Evolutionary conservation across 2,113 vertebrate genomes (phyloP).

Genomic region (Crocuta crocuta): DNA sequence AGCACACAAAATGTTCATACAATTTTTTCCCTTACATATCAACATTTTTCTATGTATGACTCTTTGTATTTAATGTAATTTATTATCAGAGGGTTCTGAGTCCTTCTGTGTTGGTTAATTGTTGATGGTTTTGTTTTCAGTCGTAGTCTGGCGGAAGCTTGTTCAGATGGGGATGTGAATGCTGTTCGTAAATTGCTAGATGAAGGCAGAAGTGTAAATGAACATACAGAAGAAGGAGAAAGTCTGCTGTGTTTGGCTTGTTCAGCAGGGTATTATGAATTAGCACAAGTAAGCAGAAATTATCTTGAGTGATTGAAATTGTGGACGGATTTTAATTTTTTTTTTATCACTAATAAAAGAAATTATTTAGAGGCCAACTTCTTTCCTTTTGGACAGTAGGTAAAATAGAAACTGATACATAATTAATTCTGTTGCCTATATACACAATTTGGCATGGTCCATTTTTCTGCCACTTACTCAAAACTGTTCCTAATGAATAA

Average conservation of each 20-base stretch:
- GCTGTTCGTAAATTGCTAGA: slow-evolving; percentile 98
- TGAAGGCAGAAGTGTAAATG: slow-evolving; percentile 98
- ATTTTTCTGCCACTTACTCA: slow-evolving; percentile 54
- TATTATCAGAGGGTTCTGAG: neutral
- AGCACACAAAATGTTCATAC: neutral
- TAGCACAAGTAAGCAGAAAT: slow-evolving; percentile 94
- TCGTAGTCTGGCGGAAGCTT: slow-evolving; percentile 99
- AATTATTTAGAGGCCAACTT: neutral
- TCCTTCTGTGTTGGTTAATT: slow-evolving; percentile 59
- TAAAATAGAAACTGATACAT: slow-evolving; percentile 12
- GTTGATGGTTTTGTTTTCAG: slow-evolving; percentile 88
- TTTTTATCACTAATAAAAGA: slow-evolving; percentile 49
- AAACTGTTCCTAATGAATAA: slow-evolving; percentile 40
- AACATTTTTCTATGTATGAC: slow-evolving; percentile 25
- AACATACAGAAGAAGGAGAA: slow-evolving; percentile 99
- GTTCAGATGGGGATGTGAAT: slow-evolving; percentile 99
- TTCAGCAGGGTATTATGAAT: slow-evolving; percentile 98
- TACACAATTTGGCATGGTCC: neutral
- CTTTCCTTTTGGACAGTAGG: neutral
- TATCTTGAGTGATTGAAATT: slow-evolving; percentile 58
- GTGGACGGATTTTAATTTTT: slow-evolving; percentile 40
- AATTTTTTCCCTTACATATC: slow-evolving; percentile 15
- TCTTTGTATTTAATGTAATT: slow-evolving; percentile 51
- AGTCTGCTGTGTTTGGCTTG: slow-evolving; percentile 98
- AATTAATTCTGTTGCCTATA: slow-evolving; percentile 44